phyloP scores from a whole-genome alignment of 2,888 invertebrate genomes.

The Drosophila borealis region DNA sequence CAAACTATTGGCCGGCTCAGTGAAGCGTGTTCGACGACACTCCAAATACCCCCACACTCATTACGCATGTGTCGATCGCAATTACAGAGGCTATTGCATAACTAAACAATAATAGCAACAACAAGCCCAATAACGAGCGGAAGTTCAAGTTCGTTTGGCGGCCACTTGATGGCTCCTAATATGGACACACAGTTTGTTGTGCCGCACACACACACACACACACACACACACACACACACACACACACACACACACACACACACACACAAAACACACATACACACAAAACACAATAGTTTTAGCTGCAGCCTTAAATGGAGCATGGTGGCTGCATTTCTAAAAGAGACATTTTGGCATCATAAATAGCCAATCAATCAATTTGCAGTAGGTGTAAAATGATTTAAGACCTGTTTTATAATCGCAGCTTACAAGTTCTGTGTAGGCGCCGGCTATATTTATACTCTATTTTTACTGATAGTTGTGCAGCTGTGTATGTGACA shows the following conservation, averaged over 20 bases:
- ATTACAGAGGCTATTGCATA: conserved; percentile 59
- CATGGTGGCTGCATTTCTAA: conserved; percentile 46
- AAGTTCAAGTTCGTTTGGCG: conserved; percentile 75
- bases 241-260: conserved; percentile 11
- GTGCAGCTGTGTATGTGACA: neutral
- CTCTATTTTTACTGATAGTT: neutral
- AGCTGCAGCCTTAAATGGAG: conserved; percentile 45
- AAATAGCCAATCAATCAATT: conserved; percentile 41
- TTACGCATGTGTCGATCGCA: conserved; percentile 36
- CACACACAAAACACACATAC: conserved; percentile 10
- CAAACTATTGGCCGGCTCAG: conserved; percentile 36
- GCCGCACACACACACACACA: conserved; percentile 17
- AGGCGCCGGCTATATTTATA: conserved; percentile 10
- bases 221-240: conserved; percentile 8
- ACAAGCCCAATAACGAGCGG: conserved; percentile 43
- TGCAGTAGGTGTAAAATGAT: conserved; percentile 44
- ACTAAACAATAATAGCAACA: conserved; percentile 29
- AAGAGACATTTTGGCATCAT: conserved; percentile 18
- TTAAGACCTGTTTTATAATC: conserved; percentile 20
- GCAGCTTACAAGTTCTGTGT: conserved; percentile 21
- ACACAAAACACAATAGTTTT: conserved; percentile 1
- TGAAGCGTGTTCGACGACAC: conserved; percentile 33
- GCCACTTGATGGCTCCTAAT: conserved; percentile 56
- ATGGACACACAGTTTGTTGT: conserved; percentile 43
- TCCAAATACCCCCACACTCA: conserved; percentile 44